These are phyloP conservation scores for Planiliza haematocheilus DNA, from an alignment of 2,113 vertebrate genomes.

Conservation along the genomic window DNA sequence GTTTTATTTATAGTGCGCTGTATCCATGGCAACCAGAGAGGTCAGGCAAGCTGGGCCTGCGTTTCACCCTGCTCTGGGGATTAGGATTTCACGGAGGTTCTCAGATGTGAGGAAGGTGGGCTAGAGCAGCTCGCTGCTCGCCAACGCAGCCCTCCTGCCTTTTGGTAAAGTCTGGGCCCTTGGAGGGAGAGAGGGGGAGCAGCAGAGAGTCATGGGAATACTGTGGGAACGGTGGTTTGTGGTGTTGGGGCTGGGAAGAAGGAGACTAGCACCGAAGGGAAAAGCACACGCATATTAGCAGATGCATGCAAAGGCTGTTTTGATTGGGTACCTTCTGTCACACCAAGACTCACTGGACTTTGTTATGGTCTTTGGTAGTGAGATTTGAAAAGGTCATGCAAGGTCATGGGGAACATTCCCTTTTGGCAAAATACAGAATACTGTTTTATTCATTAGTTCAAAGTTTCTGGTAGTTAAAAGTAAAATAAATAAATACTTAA, in stretches of 20 bases:
- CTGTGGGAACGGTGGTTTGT: constrained; percentile 75
- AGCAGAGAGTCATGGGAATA: constrained; percentile 76
- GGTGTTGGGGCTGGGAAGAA: constrained; percentile 58
- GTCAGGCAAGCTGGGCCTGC: constrained; percentile 98
- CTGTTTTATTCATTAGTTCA: not conserved
- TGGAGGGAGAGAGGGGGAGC: constrained; percentile 51
- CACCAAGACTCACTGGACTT: constrained; percentile 53
- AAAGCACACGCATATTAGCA: constrained; percentile 42
- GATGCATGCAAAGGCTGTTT: constrained; percentile 59
- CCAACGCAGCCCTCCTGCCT: constrained; percentile 79
- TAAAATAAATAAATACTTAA: not conserved
- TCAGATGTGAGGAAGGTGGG: constrained; percentile 93
- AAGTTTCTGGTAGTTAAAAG: not conserved
- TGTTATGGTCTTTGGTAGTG: constrained; percentile 6
- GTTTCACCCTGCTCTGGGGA: constrained; percentile 97
- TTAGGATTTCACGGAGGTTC: constrained; percentile 96
- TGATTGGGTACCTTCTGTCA: constrained; percentile 65
- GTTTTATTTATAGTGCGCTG: constrained; percentile 99
- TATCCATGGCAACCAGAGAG: constrained; percentile 99
- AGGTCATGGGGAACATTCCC: constrained; percentile 58
- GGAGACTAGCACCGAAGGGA: constrained; percentile 49
- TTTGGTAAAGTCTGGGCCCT: constrained; percentile 76
- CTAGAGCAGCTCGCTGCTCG: constrained; percentile 78
- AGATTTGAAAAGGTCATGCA: constrained; percentile 59
- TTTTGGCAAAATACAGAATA: constrained; percentile 2